A percentile compares a stretch with the other conserved stretches of the same genome.
These are phyloP conservation scores for Telmatherina bonti DNA, from an alignment of 2,797 vertebrate genomes.

Conservation along the genomic window DNA sequence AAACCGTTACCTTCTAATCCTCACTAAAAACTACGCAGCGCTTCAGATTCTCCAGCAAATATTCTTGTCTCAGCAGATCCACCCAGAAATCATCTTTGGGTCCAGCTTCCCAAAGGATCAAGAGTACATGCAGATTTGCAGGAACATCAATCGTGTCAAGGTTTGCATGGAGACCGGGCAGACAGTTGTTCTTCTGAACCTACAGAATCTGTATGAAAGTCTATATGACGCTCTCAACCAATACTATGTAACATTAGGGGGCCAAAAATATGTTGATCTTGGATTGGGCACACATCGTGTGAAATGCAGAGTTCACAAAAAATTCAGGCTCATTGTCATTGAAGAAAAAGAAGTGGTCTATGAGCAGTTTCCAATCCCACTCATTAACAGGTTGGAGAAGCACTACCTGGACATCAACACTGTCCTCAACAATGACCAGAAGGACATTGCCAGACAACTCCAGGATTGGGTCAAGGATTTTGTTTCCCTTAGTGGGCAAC, in stretches of 20 bases:
- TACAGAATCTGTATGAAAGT: conserved; percentile 91
- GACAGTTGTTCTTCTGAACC: conserved; percentile 87
- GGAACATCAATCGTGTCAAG: conserved; percentile 89
- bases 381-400: conserved; percentile 93
- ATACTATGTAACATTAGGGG: conserved; percentile 90
- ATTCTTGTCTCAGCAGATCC: conserved; percentile 67
- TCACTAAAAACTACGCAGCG: conserved; percentile 90
- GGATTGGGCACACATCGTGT: conserved; percentile 93
- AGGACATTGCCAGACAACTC: conserved; percentile 69
- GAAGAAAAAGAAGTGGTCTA: conserved; percentile 93
- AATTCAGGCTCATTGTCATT: conserved; percentile 89
- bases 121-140: conserved; percentile 90
- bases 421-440: conserved; percentile 81
- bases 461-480: conserved; percentile 82
- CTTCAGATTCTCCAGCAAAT: conserved; percentile 89
- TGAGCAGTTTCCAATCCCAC: conserved; percentile 89
- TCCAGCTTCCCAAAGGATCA: conserved; percentile 93
- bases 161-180: conserved; percentile 91
- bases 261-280: conserved; percentile 92
- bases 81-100: conserved; percentile 92
- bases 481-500: conserved; percentile 9
- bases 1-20: conserved; percentile 88
- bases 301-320: conserved; percentile 91
- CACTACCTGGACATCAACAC: conserved; percentile 91
- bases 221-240: conserved; percentile 92